Base-by-base conservation (phyloP, 2,113 vertebrate genomes). In the Tympanuchus pallidicinctus region DNA sequence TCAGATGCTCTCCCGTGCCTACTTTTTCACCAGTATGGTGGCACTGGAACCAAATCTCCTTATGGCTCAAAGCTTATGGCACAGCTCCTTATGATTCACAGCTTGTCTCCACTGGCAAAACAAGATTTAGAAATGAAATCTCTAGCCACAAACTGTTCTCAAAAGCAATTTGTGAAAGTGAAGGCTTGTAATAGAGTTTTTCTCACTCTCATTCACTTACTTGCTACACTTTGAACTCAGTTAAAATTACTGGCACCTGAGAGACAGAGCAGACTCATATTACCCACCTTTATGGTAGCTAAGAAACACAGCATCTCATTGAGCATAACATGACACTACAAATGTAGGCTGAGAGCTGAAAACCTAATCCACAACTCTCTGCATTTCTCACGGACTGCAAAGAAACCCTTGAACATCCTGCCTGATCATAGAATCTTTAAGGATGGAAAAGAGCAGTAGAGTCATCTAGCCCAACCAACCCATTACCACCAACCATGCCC, bases 141-240 rank as follows among this genome's bases (percentile, higher is more conserved):
- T 47, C 57, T 47, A 69, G 20, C 38, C n/a, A 86, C 22, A 84
- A 22, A 48, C 45, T 88, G 30, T 32, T 14, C 54, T 60, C 60
- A 87, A 73, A 90, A 80, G 27, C 36, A 76, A 56, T 79, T 59
- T 73, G 27, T 47, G 24, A 75, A 90, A 86, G 81, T 28, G 4
- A 72, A 14, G 12, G 27, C 45, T 88, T 79, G 27, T n/a, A 81
- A 69, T 8, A 40, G 50, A 82, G 42, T 38, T 77, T 10, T 73
- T 54, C 38, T 78, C 20, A 34, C 34, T 69, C 10, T 72, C 71
- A 24, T n/a, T 82, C 52, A 77, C 32, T 34, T 19, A 32, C 4
- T 30, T 60, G 19, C 81, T 65, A 30, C 30, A 65, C 9, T 13
- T 36, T 66, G 60, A 92, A 43, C 28, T 75, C 80, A 48, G 57